Conservation (phyloP, 2,888 invertebrate species). For the Dynastes grantii region DNA sequence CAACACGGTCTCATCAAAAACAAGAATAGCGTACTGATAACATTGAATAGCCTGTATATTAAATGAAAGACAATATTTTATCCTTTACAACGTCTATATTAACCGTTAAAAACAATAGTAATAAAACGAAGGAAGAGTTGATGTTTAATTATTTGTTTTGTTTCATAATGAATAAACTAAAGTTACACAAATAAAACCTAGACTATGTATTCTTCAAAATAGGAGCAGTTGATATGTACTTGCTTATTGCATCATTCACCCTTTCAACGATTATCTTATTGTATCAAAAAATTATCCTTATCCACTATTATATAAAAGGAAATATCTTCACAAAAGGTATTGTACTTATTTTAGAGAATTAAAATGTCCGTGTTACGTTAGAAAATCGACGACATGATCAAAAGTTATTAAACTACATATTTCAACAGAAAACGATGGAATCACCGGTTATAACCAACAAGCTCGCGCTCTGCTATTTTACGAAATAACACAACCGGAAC, state of each 20-base stretch:
- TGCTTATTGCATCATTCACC: constrained; percentile 37
- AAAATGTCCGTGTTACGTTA: not conserved
- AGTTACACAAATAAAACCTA: constrained; percentile 16
- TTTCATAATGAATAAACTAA: not conserved
- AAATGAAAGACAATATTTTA: too few species aligned
- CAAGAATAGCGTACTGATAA: too few species aligned
- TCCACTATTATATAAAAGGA: constrained; percentile 4
- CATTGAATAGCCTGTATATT: too few species aligned
- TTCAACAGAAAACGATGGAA: not conserved
- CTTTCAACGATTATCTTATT: constrained; percentile 10
- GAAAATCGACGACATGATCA: constrained; percentile 20
- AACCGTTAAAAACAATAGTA: too few species aligned
- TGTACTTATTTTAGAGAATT: constrained; percentile 39
- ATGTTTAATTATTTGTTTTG: not conserved
- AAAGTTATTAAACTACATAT: not conserved
- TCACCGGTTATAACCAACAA: not conserved
- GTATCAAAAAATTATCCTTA: constrained; percentile 33
- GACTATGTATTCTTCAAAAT: constrained; percentile 9
- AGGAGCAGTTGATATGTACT: constrained; percentile 46
- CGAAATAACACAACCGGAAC: constrained; percentile 65
- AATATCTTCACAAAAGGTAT: constrained; percentile 16
- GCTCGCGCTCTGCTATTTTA: constrained; percentile 54
- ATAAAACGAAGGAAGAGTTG: too few species aligned
- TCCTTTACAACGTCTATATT: too few species aligned
- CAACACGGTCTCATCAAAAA: too few species aligned